Base-by-base conservation (phyloP, 2,113 vertebrate genomes). In the Merops nubicus region DNA sequence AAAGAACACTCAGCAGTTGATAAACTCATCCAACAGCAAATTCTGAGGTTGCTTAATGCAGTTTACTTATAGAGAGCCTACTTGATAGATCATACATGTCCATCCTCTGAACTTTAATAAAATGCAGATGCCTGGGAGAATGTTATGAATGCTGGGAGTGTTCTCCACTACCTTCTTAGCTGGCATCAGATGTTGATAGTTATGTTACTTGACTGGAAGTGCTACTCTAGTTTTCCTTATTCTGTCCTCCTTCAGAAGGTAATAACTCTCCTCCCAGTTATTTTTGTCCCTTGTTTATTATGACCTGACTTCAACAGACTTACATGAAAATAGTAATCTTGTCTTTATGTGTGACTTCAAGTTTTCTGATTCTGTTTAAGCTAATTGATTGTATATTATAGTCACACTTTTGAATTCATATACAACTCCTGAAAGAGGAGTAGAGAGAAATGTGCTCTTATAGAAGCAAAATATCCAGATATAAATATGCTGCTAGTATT, bases 81-180 rank as follows among this genome's bases (percentile, higher is more conserved):
- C n/a, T 86, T 85, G 56, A 89, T n/a, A 84, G 38, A 78, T 43
- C 47, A 91, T 68, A 84, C 25, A 42, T 86, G 68, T 54, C 31
- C 75, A 65, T 74, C 68, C 42, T 72, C 91, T 79, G 53, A 85
- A 28, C 42, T 60, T 81, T 80, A 67, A 80, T 53, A 65, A 88
- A 80, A 77, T 62, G 50, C 29, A 80, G 36, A 11, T 70, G 36
- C 5, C 63, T 83, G 22, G 5, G 17, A 92, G 8, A 53, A 15
- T 2, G 6, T 40, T 75, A 42, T 38, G 34, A 48, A 62, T 65
- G 53, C 12, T 64, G 15, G 5, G 64, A 11, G 9, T 73, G 26
- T 4, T 60, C 18, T 74, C 3, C 4, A 36, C 5, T 87, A 5
- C 2, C 0, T 62, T 62, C 16, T 8, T 0, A 40, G 15, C 6